Conservation (phyloP, 35 echinoderm and acorn worm genomes). For the Apostichopus japonicus region DNA sequence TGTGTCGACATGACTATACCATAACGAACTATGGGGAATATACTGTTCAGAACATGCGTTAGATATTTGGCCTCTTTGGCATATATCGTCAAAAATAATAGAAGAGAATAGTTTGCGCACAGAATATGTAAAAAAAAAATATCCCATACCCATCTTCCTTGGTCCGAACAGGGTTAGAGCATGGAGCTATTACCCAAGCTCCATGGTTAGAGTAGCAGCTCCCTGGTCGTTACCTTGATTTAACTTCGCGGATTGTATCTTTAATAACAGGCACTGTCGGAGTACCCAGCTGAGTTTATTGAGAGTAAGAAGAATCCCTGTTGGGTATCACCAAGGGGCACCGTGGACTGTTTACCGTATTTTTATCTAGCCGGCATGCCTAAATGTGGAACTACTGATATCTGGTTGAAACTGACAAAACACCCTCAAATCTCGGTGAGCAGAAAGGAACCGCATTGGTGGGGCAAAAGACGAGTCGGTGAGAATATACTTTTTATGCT, state of each 20-base stretch:
- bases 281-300: conserved; percentile 4
- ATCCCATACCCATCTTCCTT: no score
- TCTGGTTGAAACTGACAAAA: conserved; percentile 30
- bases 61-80: no score
- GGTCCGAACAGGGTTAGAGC: no score
- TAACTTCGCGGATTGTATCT: background rate
- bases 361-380: conserved; percentile 47
- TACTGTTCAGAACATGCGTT: no score
- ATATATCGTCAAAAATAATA: no score
- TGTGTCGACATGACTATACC: no score
- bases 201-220: no score
- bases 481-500: background rate
- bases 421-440: conserved; percentile 20
- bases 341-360: conserved; percentile 22
- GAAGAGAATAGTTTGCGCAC: no score
- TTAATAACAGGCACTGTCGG: conserved; percentile 8
- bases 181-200: no score
- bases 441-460: conserved; percentile 26
- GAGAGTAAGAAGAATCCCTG: conserved; percentile 31
- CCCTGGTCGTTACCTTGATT: no score
- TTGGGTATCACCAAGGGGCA: background rate
- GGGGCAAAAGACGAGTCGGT: conserved; percentile 39
- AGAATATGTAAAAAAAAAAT: no score
- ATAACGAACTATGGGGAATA: no score
- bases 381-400: conserved; percentile 44